A percentile compares a stretch with the other conserved stretches of the same genome.
phyloP scores from a whole-genome alignment of 2,888 invertebrate genomes.

The Hipparchia sbordonii region DNA sequence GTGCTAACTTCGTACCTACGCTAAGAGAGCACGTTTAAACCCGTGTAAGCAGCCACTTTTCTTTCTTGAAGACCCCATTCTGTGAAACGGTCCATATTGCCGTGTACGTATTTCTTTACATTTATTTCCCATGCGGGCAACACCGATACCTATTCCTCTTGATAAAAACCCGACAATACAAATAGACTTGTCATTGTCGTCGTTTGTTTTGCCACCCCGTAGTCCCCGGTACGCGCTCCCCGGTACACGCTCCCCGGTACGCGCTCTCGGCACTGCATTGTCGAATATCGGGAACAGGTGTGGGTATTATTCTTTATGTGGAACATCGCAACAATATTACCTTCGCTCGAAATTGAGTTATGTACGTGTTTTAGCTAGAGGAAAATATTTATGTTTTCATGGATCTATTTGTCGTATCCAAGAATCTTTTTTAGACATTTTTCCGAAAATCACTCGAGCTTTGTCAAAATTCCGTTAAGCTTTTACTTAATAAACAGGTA shows the following conservation, averaged over 20 bases:
- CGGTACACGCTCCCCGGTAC: neutral
- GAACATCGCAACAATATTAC: conserved; percentile 18
- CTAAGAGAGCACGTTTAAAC: neutral
- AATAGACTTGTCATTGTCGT: conserved; percentile 32
- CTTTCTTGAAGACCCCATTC: neutral
- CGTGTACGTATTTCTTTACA: neutral
- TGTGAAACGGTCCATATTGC: neutral
- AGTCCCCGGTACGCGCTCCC: neutral
- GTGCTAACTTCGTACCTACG: too few relatives aligned
- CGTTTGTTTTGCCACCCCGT: conserved; percentile 23
- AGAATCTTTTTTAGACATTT: neutral
- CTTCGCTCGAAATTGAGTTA: conserved; percentile 18
- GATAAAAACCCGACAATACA: conserved; percentile 27
- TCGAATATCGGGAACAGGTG: conserved; percentile 25
- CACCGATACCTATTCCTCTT: conserved; percentile 26
- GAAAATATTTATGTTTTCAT: conserved; percentile 1
- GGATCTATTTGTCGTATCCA: neutral
- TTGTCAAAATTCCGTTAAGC: too few relatives aligned
- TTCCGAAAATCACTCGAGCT: too few relatives aligned
- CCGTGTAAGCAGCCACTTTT: neutral
- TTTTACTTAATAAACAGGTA: too few relatives aligned
- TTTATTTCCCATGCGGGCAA: conserved; percentile 24
- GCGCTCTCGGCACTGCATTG: conserved; percentile 12
- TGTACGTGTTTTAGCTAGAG: conserved; percentile 7
- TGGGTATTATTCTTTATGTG: conserved; percentile 17